Base-by-base conservation (phyloP, 2,888 invertebrate species). In the Aromia moschata region DNA sequence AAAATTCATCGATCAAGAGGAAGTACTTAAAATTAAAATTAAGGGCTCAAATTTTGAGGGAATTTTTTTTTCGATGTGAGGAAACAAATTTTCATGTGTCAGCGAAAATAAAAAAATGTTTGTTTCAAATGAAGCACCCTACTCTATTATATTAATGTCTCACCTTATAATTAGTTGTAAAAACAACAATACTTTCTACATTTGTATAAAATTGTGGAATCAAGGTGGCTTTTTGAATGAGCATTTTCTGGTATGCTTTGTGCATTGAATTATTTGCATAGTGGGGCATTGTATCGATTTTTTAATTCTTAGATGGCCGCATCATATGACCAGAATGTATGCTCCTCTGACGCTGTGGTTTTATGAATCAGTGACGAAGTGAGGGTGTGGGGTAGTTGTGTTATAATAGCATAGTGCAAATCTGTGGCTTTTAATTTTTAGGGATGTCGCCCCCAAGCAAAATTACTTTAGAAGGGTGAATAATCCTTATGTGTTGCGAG, bases 381-480 rank as follows among this genome's bases (percentile, higher is more conserved):
- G 65, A 68, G 67, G 68, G 70, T 66, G 70, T 62, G 65, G 70
- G 67, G 71, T 72, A 71, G 67, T 73, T 73, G 70, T 72, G 72
- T 74, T 74, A 74, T 73, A 74, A 74, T 72, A 71, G 77, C 76
- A 74, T 72, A 77, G 75, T 77, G 78, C 78, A 79, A 79, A 80
- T 79, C 79, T 79, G 79, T 72, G 80, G 79, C 79, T 80, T 79
- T 79, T 80, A 80, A 80, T 80, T 80, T 80, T 80, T 79, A 78
- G 80, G 80, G 79, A 78, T 75, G 79, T 76, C 74, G 77, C 79
- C 79, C 77, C 71, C 75, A 72, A 76, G 76, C 71, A 71, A 70
- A 74, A 73, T 75, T 66, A 71, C 69, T 73, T 71, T 71, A 74
- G 77, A 79, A 79, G 80, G 80, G 80, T 80, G 79, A 79, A 80